These are phyloP conservation scores for Drosophila maculinotata DNA, from an alignment of 2,888 invertebrate species.

Conservation along the genomic window DNA sequence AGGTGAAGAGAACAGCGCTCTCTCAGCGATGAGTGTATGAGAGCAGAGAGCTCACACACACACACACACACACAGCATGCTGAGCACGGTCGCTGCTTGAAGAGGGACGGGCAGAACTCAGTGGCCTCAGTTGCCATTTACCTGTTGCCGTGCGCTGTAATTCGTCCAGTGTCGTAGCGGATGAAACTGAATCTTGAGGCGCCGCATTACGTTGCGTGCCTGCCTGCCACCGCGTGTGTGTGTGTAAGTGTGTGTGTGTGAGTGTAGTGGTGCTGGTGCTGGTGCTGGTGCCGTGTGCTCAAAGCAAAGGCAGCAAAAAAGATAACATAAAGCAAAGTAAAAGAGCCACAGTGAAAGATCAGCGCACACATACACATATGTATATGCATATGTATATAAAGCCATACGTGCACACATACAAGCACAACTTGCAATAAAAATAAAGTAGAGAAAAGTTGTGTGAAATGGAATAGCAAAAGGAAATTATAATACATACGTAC, in stretches of 20 bases:
- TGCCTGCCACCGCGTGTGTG: conserved; percentile 40
- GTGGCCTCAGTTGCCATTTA: conserved; percentile 79
- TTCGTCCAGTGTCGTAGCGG: conserved; percentile 68
- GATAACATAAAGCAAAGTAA: conserved; percentile 69
- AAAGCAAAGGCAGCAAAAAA: conserved; percentile 65
- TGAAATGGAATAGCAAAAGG: conserved; percentile 60
- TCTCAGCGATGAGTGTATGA: not conserved
- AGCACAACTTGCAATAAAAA: conserved; percentile 58
- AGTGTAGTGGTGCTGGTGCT: conserved; percentile 30
- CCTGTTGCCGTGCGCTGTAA: conserved; percentile 78
- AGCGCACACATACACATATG: conserved; percentile 38
- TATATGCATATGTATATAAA: not conserved
- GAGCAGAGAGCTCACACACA: not conserved
- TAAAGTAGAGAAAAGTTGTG: conserved; percentile 69
- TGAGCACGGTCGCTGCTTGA: conserved; percentile 10
- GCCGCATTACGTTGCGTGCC: conserved; percentile 76
- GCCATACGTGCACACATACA: conserved; percentile 21
- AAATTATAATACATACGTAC: conserved; percentile 39
- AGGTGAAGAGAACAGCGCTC: conserved; percentile 5
- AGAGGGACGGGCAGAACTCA: conserved; percentile 21
- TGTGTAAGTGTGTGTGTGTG: conserved; percentile 34
- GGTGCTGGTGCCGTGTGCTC: conserved; percentile 41
- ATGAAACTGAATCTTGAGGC: conserved; percentile 66
- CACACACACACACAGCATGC: conserved; percentile 1
- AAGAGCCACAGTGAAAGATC: conserved; percentile 76